Conservation (phyloP, 1,140 invertebrate species). For the Papilio dardanus region DNA sequence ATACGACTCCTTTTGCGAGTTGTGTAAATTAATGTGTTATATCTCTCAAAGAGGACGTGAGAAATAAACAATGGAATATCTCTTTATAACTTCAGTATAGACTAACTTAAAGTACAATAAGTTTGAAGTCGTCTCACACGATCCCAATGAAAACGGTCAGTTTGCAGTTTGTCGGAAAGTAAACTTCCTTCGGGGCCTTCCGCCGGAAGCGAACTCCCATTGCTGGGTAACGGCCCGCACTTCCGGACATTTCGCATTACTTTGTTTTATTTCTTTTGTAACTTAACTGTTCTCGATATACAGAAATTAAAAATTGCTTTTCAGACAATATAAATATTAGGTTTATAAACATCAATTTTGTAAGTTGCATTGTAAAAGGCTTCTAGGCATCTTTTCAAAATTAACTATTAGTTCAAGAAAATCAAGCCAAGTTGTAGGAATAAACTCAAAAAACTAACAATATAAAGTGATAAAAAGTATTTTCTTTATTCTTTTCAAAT, state of each 20-base stretch:
- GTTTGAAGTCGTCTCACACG: conserved; percentile 6
- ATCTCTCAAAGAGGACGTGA: not conserved
- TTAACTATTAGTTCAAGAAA: no score
- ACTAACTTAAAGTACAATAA: not conserved
- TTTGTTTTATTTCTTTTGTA: conserved; percentile 46
- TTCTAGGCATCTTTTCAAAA: no score
- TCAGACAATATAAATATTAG: not conserved
- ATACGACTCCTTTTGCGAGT: no score
- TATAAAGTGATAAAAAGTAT: not conserved
- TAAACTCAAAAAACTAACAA: not conserved
- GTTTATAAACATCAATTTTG: no score
- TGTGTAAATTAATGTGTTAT: no score
- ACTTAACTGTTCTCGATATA: conserved; percentile 16
- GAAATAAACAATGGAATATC: not conserved
- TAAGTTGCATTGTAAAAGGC: no score
- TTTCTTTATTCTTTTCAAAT: not conserved
- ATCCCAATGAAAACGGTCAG: conserved; percentile 17
- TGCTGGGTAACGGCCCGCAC: conserved; percentile 50
- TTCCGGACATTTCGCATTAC: conserved; percentile 53
- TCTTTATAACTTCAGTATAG: not conserved
- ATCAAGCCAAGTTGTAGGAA: not conserved
- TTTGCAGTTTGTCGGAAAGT: conserved; percentile 43
- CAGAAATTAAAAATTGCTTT: not conserved
- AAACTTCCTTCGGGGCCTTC: conserved; percentile 48
- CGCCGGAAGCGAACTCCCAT: conserved; percentile 58